phyloP scores from a whole-genome alignment of 2,797 vertebrate species.

The Coranthus polyacanthus region DNA sequence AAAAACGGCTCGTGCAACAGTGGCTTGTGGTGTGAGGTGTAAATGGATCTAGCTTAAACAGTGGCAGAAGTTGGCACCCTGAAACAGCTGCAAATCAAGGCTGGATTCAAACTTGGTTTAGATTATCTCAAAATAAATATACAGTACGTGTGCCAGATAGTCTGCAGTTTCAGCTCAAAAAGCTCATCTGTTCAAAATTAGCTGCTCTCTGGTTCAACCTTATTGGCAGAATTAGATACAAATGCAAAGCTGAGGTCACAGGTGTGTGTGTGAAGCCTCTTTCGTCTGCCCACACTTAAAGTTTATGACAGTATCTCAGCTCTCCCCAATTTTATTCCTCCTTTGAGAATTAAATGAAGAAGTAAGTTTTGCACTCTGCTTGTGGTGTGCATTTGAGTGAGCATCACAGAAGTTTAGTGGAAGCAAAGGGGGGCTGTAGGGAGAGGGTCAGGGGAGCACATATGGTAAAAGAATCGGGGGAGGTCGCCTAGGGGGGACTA shows the following conservation, averaged over 20 bases:
- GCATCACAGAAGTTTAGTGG: conserved; percentile 57
- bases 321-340: conserved; percentile 18
- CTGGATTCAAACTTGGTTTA: conserved; percentile 58
- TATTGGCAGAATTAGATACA: conserved; percentile 42
- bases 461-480: conserved; percentile 81
- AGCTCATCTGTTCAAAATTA: conserved; percentile 77
- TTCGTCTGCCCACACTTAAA: conserved; percentile 37
- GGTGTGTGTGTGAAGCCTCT: conserved; percentile 58
- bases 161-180: conserved; percentile 56
- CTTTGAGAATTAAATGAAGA: conserved; percentile 61
- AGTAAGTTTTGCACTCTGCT: conserved; percentile 45
- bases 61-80: conserved; percentile 67
- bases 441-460: conserved; percentile 80
- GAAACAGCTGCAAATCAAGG: conserved; percentile 62
- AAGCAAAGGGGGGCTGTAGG: conserved; percentile 34
- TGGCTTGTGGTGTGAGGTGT: conserved; percentile 67
- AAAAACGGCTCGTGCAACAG: conserved; percentile 59
- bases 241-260: conserved; percentile 61
- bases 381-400: conserved; percentile 50
- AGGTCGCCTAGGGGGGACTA: conserved; percentile 66
- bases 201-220: conserved; percentile 33
- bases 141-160: conserved; percentile 46
- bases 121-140: conserved; percentile 75
- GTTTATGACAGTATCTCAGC: conserved; percentile 44
- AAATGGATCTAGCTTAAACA: conserved; percentile 69